Base-by-base conservation (phyloP, 2,888 invertebrate genomes). In the Drosophila testacea region DNA sequence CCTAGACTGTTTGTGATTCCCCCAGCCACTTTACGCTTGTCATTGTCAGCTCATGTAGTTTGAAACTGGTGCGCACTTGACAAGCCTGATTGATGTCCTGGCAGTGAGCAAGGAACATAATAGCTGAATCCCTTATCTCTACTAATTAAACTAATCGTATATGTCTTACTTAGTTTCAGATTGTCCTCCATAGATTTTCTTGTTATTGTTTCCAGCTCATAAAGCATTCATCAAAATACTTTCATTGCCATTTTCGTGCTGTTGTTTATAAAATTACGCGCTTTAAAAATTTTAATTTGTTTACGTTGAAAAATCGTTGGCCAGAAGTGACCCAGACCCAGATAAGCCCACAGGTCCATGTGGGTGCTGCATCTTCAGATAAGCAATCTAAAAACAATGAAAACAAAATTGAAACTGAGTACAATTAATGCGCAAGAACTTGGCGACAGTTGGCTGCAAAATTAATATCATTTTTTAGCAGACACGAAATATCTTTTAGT, bases 31-130 rank as follows among this genome's bases (percentile, higher is more conserved):
- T 80, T 69, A 48, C 68, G 71, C 81, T 77, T 88, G 83, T 88
- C 88, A 88, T 88, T 85, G 77, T 83, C 86, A 83, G 83, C 73
- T 81, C 65, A 69, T 76, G 88, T 88, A 83, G 88, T 86, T 88
- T 65, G 71, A 73, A 85, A 82, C 83, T 88, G 83, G 88, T 69
- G 77, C 73, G 64, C 73, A 72, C 86, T 83, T 83, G 89, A 86
- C 89, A 86, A 70, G 68, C 74, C 72, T 88, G 83, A 83, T 83
- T 83, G 82, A 83, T 83, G 88, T 83, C 75, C 50, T 72, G 56
- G 41, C 48, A 57, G 69, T 55, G 51, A 68, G 47, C 34, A 54
- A 11, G 32, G 34, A 47, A 57, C 52, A 11, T 22, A 30, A 44
- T 47, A 39, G 51, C 62, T 71, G n/a, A 47, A 51, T 55, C 57